Evolutionary conservation across 1,140 invertebrate species (phyloP).

Genomic region (Limonius californicus): DNA sequence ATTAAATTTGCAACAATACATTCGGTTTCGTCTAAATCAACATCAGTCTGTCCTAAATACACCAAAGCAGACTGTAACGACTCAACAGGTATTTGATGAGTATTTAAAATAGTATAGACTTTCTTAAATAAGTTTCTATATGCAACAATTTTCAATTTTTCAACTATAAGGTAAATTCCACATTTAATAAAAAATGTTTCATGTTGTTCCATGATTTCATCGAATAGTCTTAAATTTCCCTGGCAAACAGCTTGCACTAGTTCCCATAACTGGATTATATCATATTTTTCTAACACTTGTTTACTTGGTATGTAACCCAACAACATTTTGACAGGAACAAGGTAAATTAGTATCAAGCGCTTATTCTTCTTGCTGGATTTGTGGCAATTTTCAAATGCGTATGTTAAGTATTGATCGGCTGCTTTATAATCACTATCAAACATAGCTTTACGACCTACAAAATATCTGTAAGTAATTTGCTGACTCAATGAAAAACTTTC

Average conservation of each 20-base stretch:
- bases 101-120: constrained; percentile 83
- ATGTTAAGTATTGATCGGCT: constrained; percentile 88
- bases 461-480: constrained; percentile 95
- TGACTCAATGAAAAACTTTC: constrained; percentile 82
- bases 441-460: constrained; percentile 95
- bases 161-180: constrained; percentile 95
- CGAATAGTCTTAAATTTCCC: constrained; percentile 83
- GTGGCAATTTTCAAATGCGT: constrained; percentile 90
- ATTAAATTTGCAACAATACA: constrained; percentile 97
- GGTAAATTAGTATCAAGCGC: constrained; percentile 88
- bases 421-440: constrained; percentile 94
- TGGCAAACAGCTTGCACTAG: constrained; percentile 82
- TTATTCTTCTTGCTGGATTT: constrained; percentile 83
- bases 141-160: constrained; percentile 92
- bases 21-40: constrained; percentile 90
- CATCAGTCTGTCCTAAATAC: constrained; percentile 76
- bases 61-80: constrained; percentile 77
- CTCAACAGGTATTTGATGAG: constrained; percentile 86
- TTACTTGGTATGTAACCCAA: constrained; percentile 86
- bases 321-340: constrained; percentile 97
- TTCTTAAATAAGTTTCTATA: constrained; percentile 97
- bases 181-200: constrained; percentile 92
- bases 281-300: constrained; percentile 80
- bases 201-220: constrained; percentile 78
- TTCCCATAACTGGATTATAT: constrained; percentile 86